Percentiles rank a stretch among this genome's conserved stretches.
Conservation (phyloP, 1,140 invertebrate species). For the Drosophila ambigua region DNA sequence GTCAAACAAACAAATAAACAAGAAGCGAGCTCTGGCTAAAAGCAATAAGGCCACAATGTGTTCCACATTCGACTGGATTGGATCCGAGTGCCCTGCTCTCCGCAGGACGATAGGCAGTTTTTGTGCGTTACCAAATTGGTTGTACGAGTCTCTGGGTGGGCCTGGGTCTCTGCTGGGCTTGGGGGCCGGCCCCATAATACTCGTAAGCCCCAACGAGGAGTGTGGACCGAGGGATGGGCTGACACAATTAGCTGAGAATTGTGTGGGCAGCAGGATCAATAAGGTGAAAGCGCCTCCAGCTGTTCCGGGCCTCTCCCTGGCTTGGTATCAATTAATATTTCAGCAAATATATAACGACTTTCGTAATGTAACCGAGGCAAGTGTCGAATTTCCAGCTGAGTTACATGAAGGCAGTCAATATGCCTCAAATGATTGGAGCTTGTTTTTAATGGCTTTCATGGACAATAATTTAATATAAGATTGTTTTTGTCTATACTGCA, state of each 20-base stretch:
- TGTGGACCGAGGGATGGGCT: conserved; percentile 14
- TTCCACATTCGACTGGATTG: conserved; percentile 41
- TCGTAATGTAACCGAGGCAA: conserved; percentile 35
- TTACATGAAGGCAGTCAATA: too few relatives aligned
- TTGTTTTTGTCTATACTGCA: too few relatives aligned
- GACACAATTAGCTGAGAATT: conserved; percentile 46
- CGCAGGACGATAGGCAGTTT: conserved; percentile 46
- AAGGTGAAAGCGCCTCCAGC: conserved; percentile 42
- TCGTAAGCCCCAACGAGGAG: background rate
- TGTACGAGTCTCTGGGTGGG: conserved; percentile 1
- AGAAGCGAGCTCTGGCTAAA: conserved; percentile 54
- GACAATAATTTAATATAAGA: too few relatives aligned
- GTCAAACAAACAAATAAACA: conserved; percentile 79
- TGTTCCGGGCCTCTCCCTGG: background rate
- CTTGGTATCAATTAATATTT: conserved; percentile 45
- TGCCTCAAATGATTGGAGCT: too few relatives aligned
- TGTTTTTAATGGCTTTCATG: too few relatives aligned
- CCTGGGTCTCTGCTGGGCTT: conserved; percentile 6
- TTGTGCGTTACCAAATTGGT: conserved; percentile 55
- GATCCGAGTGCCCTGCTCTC: conserved; percentile 25
- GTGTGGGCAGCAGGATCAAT: conserved; percentile 57
- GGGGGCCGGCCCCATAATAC: conserved; percentile 19
- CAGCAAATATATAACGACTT: conserved; percentile 38
- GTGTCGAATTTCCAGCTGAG: conserved; percentile 7
- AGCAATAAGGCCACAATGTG: conserved; percentile 69